phyloP scores from a whole-genome alignment of 2,888 invertebrate genomes.

The Tetramorium bicarinatum region DNA sequence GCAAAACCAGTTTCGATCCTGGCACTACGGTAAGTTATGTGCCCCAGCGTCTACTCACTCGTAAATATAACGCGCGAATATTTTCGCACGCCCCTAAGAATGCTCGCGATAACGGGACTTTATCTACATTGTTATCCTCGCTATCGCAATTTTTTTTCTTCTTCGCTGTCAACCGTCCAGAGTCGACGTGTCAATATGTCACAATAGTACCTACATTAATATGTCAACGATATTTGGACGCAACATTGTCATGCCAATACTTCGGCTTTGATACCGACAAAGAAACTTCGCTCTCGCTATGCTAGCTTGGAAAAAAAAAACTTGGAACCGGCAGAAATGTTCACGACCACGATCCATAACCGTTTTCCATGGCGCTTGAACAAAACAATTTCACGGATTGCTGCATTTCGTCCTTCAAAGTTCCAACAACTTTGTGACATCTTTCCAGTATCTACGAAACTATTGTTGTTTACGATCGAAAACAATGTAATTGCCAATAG shows the following conservation, averaged over 20 bases:
- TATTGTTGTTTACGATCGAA: not conserved
- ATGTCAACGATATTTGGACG: not conserved
- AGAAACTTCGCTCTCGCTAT: not conserved
- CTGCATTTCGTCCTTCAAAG: not conserved
- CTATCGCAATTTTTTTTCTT: not conserved
- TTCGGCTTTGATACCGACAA: not conserved
- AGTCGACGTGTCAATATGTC: not conserved
- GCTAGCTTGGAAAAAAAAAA: not conserved
- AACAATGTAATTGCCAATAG: not conserved
- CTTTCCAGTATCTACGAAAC: not conserved
- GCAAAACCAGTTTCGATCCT: conserved; percentile 56
- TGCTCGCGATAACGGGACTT: not conserved
- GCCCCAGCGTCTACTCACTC: conserved; percentile 18
- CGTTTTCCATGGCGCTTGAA: not conserved
- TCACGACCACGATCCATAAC: not conserved
- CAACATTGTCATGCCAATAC: not conserved
- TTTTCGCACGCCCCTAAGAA: conserved; percentile 6
- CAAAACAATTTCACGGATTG: conserved; percentile 6
- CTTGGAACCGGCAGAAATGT: not conserved
- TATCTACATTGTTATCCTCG: not conserved
- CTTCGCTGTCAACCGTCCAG: not conserved
- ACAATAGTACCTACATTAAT: not conserved
- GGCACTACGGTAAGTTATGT: conserved; percentile 49
- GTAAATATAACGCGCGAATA: conserved; percentile 47
- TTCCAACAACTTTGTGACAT: not conserved